Evolutionary conservation across 30 jellyfish, hydroid and myxozoan species (phyloP).

Genomic region (Cassiopea andromeda): DNA sequence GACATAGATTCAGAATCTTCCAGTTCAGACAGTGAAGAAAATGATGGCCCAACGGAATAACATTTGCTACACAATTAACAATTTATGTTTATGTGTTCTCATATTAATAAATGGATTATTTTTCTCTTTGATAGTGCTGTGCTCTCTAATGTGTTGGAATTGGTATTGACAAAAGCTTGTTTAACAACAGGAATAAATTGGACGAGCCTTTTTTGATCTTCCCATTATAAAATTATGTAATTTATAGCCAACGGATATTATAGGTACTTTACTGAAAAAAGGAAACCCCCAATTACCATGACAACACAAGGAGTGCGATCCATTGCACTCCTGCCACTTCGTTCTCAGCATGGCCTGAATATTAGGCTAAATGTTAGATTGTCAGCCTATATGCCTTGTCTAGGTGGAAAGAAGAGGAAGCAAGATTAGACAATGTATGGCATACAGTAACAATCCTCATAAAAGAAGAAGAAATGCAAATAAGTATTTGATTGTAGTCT

Average conservation of each 20-base stretch:
- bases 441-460: no score
- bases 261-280: background rate
- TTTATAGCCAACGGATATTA: background rate
- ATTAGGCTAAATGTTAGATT: no score
- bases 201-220: background rate
- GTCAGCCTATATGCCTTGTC: no score
- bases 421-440: no score
- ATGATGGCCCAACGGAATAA: slow-evolving; percentile 28
- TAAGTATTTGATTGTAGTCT: no score
- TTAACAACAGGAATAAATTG: background rate
- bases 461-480: no score
- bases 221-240: background rate
- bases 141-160: background rate
- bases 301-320: background rate
- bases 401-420: no score
- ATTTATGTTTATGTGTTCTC: background rate
- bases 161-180: slow-evolving; percentile 3
- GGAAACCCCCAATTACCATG: background rate
- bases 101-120: background rate
- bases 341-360: slow-evolving; percentile 26
- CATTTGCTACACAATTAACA: background rate
- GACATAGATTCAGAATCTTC: slow-evolving; percentile 35
- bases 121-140: background rate
- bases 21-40: slow-evolving; percentile 41
- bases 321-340: slow-evolving; percentile 3